phyloP scores from a whole-genome alignment of 2,113 vertebrate species.

The Cranoglanis bouderius region DNA sequence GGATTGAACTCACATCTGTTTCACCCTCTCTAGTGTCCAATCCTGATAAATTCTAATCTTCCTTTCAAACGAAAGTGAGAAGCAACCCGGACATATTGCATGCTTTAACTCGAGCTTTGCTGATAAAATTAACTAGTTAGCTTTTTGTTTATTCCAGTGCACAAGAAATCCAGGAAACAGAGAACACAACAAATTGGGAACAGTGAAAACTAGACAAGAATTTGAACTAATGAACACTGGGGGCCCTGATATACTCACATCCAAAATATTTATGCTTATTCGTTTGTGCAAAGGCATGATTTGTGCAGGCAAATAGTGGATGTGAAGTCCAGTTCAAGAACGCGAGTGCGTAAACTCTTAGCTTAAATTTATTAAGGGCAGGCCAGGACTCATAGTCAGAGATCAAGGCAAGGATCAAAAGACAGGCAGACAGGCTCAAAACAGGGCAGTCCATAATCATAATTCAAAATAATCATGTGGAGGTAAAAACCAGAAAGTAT shows the following conservation, averaged over 20 bases:
- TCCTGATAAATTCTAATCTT: not conserved
- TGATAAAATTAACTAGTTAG: not conserved
- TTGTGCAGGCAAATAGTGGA: not conserved
- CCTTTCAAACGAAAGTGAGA: constrained; percentile 11
- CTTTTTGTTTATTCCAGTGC: not conserved
- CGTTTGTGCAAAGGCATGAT: not conserved
- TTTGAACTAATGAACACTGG: not conserved
- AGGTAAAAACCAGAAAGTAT: not conserved
- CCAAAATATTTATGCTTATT: not conserved
- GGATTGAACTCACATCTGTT: constrained; percentile 64
- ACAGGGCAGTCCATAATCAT: not conserved
- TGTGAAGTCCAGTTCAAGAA: not conserved
- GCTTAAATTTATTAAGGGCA: not conserved
- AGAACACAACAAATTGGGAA: not conserved
- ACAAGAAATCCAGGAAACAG: not conserved
- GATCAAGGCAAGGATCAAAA: not conserved
- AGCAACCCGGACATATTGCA: not conserved
- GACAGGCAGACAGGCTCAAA: not conserved
- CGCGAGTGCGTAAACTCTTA: not conserved
- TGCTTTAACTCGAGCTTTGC: not conserved
- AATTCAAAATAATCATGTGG: not conserved
- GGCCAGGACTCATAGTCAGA: not conserved
- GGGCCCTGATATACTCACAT: constrained; percentile 19
- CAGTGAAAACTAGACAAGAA: not conserved
- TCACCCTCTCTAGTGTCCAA: constrained; percentile 36